Conservation (phyloP, 2,888 invertebrate genomes). For the Cloeon dipterum region DNA sequence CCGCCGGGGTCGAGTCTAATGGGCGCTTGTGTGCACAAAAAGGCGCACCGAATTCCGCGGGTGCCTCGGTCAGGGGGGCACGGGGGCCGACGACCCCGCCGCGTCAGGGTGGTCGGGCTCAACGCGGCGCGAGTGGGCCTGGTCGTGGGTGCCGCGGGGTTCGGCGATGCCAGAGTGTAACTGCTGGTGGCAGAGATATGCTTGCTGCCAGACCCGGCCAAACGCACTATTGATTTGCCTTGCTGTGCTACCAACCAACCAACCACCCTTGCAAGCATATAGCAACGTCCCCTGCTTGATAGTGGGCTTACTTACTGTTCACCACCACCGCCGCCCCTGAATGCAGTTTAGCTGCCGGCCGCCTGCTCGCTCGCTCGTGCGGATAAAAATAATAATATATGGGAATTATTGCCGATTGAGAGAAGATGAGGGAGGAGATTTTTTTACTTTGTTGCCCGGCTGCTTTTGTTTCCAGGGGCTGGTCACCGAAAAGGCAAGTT, state of each 20-base stretch:
- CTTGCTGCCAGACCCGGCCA: neutral
- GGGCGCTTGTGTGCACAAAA: too few relatives aligned
- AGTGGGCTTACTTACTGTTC: conserved; percentile 11
- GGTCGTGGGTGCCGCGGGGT: conserved; percentile 16
- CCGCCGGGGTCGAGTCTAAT: too few relatives aligned
- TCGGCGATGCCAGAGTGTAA: too few relatives aligned
- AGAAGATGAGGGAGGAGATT: neutral
- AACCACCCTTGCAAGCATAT: conserved; percentile 3
- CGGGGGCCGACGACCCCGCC: conserved; percentile 5
- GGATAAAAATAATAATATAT: neutral
- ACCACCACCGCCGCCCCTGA: conserved; percentile 15
- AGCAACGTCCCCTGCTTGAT: conserved; percentile 4
- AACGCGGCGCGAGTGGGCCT: conserved; percentile 11
- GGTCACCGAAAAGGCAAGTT: too few relatives aligned
- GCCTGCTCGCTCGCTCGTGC: too few relatives aligned
- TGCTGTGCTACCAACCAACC: too few relatives aligned
- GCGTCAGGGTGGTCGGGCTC: conserved; percentile 7
- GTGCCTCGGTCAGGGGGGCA: conserved; percentile 13
- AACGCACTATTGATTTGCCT: conserved; percentile 1
- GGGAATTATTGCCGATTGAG: neutral
- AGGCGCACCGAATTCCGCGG: too few relatives aligned
- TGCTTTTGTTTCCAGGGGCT: too few relatives aligned
- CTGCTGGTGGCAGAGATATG: conserved; percentile 22
- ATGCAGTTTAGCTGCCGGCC: too few relatives aligned
- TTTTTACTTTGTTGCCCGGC: too few relatives aligned